These are phyloP conservation scores for Drosophila oshimai DNA, from an alignment of 1,140 invertebrate genomes.

Conservation along the genomic window DNA sequence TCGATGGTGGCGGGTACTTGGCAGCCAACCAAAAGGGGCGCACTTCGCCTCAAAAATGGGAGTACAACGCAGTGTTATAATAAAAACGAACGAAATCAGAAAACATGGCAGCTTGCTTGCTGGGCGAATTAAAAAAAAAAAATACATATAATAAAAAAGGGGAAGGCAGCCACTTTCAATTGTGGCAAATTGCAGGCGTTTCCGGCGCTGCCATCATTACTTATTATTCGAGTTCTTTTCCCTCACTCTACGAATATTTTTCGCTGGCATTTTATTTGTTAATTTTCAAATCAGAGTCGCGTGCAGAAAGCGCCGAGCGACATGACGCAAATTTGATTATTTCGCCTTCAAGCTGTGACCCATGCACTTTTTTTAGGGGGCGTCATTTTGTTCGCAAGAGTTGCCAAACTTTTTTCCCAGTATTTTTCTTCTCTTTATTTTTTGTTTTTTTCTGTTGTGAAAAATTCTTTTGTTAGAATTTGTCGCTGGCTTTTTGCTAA, in stretches of 20 bases:
- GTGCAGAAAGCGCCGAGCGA: conserved; percentile 17
- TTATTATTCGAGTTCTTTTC: conserved; percentile 44
- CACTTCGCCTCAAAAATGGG: conserved; percentile 33
- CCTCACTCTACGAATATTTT: neutral
- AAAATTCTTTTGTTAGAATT: conserved; percentile 26
- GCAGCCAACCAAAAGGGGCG: conserved; percentile 74
- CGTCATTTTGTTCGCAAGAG: conserved; percentile 5
- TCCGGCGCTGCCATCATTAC: conserved; percentile 73
- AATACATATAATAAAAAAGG: too few species aligned
- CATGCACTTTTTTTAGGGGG: neutral
- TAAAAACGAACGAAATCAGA: conserved; percentile 6
- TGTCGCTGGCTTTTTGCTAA: conserved; percentile 36
- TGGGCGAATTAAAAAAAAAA: too few species aligned
- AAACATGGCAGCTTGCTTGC: conserved; percentile 61
- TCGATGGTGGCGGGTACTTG: conserved; percentile 47
- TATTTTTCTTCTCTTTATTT: neutral
- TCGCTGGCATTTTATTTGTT: conserved; percentile 68
- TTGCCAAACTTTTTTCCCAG: conserved; percentile 2
- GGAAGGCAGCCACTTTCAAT: conserved; percentile 71
- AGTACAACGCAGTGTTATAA: conserved; percentile 16
- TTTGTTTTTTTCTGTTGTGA: neutral
- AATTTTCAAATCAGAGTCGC: conserved; percentile 74
- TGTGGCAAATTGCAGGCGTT: conserved; percentile 80
- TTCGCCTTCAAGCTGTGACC: conserved; percentile 53
- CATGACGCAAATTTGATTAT: conserved; percentile 74